A percentile compares a stretch with the other conserved stretches of the same genome.
These are phyloP conservation scores for Clarias magur DNA, from an alignment of 2,113 vertebrate genomes.

Conservation along the genomic window DNA sequence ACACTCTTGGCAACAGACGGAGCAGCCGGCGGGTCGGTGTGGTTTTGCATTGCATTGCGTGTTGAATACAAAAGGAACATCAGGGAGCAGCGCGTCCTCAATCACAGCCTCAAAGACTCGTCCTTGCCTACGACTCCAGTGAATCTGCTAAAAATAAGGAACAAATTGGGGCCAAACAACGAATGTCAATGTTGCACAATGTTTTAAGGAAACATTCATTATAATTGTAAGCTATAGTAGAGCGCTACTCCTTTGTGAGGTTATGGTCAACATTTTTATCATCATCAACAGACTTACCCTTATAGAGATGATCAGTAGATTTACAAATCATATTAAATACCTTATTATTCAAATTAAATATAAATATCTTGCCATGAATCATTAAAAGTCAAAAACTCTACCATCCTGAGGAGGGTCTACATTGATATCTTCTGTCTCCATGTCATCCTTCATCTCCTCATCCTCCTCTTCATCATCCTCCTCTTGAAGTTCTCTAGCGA, in stretches of 20 bases:
- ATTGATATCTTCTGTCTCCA: slow-evolving; percentile 78
- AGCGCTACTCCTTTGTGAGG: background rate
- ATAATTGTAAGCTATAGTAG: background rate
- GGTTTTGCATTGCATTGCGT: slow-evolving; percentile 48
- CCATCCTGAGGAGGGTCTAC: slow-evolving; percentile 77
- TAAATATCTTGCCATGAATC: background rate
- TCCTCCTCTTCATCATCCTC: slow-evolving; percentile 78
- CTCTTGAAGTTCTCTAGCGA: slow-evolving; percentile 86
- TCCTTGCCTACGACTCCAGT: slow-evolving; percentile 68
- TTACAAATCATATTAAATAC: background rate
- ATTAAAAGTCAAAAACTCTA: slow-evolving; percentile 38
- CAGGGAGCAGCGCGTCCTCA: slow-evolving; percentile 48
- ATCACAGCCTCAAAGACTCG: slow-evolving; percentile 52
- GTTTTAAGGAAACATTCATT: background rate
- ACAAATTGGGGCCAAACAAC: background rate
- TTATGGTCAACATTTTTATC: background rate
- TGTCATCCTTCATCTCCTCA: slow-evolving; percentile 84
- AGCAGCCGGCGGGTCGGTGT: slow-evolving; percentile 45
- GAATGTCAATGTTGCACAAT: too few relatives aligned
- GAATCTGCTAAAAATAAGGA: slow-evolving; percentile 63
- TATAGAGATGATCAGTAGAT: background rate
- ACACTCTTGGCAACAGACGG: slow-evolving; percentile 46
- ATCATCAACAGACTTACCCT: background rate
- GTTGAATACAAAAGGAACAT: slow-evolving; percentile 41
- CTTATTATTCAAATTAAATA: background rate